Evolutionary conservation across 2,113 vertebrate species (phyloP).

Genomic region (Syngnathus typhle): DNA sequence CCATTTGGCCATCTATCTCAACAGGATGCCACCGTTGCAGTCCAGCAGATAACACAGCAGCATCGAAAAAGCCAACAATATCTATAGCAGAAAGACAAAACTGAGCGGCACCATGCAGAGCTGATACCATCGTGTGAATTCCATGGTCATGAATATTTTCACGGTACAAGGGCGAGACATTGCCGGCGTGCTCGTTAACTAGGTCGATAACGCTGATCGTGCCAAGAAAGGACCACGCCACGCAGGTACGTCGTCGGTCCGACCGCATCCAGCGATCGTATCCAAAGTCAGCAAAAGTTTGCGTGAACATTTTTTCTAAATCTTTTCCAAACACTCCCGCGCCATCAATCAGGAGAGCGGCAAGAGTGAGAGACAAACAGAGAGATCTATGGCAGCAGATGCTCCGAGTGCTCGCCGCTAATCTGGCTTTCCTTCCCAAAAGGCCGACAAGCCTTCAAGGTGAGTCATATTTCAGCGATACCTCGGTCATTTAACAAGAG

Average conservation of each 20-base stretch:
- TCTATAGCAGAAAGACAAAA: background rate
- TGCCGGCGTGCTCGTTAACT: too few relatives aligned
- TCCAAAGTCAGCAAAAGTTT: constrained; percentile 30
- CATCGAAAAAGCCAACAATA: background rate
- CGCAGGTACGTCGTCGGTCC: too few relatives aligned
- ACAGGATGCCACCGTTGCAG: background rate
- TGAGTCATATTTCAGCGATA: constrained; percentile 34
- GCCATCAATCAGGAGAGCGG: constrained; percentile 36
- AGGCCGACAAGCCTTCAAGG: constrained; percentile 44
- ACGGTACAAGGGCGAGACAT: too few relatives aligned
- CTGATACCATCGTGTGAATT: too few relatives aligned
- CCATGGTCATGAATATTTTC: too few relatives aligned
- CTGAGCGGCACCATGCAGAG: too few relatives aligned
- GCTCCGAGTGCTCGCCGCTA: constrained; percentile 51
- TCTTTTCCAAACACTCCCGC: background rate
- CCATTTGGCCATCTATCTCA: background rate
- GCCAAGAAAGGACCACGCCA: too few relatives aligned
- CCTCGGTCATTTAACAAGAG: background rate
- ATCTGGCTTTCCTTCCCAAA: constrained; percentile 47
- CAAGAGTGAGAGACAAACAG: constrained; percentile 15
- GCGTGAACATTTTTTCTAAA: constrained; percentile 24
- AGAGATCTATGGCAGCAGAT: constrained; percentile 46
- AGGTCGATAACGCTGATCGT: too few relatives aligned
- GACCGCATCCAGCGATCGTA: background rate
- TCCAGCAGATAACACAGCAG: background rate